Evolutionary conservation across 2,113 vertebrate species (phyloP).

Genomic region (Cichladusa arquata): DNA sequence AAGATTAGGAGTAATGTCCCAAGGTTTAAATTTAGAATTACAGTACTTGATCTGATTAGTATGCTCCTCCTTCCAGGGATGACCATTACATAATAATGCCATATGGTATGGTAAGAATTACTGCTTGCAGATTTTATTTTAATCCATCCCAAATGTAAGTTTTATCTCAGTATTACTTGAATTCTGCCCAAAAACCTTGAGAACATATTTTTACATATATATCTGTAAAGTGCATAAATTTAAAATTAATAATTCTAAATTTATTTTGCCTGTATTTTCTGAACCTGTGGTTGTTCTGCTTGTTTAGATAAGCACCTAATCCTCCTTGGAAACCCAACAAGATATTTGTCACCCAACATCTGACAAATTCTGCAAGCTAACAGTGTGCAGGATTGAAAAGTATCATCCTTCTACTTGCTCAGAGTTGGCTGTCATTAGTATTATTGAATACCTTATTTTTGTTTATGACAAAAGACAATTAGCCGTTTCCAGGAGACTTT

Average conservation of each 20-base stretch:
- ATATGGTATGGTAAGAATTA: not conserved
- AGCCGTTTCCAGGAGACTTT: not conserved
- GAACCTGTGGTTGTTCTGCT: not conserved
- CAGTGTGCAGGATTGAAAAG: not conserved
- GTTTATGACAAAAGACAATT: not conserved
- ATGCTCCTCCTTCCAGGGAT: not conserved
- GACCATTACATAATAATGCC: not conserved
- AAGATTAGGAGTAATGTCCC: not conserved
- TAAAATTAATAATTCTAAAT: not conserved
- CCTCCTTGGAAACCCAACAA: not conserved
- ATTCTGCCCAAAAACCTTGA: not conserved
- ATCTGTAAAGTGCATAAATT: not conserved
- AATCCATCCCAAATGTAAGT: not conserved
- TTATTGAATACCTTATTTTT: not conserved
- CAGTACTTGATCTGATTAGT: constrained; percentile 2
- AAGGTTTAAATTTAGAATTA: not conserved
- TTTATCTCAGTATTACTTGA: not conserved
- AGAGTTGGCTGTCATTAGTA: not conserved
- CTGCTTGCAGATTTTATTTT: not conserved
- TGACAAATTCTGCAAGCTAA: not conserved
- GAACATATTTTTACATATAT: not conserved
- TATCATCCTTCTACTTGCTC: not conserved
- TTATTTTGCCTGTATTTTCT: not conserved
- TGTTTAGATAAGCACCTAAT: not conserved
- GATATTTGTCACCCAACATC: not conserved